Percentiles rank a stretch among this genome's conserved stretches.
phyloP scores from a whole-genome alignment of 2,797 vertebrate species.

The Gallirallus australis region DNA sequence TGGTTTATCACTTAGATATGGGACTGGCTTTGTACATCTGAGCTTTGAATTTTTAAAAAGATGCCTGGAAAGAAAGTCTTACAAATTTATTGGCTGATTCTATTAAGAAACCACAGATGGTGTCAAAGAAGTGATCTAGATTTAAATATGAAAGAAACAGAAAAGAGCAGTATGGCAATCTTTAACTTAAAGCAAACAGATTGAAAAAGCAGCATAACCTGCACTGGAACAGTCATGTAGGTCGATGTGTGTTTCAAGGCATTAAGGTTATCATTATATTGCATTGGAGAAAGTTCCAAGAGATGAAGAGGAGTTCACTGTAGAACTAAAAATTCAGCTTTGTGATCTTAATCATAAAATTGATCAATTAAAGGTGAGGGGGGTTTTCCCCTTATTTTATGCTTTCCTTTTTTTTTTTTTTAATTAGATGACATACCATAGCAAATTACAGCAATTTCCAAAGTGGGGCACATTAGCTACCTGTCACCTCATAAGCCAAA shows the following conservation, averaged over 20 bases:
- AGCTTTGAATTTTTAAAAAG: conserved; percentile 40
- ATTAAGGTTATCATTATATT: neutral
- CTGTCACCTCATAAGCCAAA: neutral
- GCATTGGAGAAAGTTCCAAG: neutral
- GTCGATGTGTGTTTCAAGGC: neutral
- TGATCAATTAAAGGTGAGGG: neutral
- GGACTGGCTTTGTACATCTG: conserved; percentile 42
- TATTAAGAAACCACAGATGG: neutral
- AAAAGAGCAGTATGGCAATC: neutral
- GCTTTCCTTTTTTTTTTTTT: neutral
- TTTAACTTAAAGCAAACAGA: neutral
- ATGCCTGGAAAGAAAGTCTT: neutral
- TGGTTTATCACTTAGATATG: neutral
- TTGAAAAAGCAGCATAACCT: neutral
- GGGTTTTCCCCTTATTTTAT: neutral
- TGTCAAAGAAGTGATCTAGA: neutral
- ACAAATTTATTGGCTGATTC: neutral
- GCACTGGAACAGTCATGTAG: neutral
- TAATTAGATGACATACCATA: neutral
- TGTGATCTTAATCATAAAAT: neutral
- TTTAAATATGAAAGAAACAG: neutral
- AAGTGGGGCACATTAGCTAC: neutral
- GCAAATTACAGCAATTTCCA: neutral
- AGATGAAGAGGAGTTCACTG: neutral
- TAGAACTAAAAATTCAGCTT: neutral